Evolutionary conservation across 1,140 invertebrate genomes (phyloP).

Genomic region (Parapsyche elsis): DNA sequence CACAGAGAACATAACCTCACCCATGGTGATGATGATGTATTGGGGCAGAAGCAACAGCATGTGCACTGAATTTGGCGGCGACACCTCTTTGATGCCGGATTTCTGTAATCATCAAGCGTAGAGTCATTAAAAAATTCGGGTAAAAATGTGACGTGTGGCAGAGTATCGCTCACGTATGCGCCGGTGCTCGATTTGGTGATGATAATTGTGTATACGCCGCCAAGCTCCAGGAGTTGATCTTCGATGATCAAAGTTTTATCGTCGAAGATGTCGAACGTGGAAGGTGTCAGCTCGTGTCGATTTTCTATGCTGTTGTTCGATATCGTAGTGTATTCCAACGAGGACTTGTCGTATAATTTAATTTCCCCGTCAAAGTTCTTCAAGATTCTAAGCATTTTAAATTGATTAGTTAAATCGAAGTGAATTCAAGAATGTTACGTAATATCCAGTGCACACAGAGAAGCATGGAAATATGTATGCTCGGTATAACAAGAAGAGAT

Average conservation of each 20-base stretch:
- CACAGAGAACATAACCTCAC: slow-evolving; percentile 84
- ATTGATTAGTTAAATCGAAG: no score
- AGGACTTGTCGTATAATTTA: not conserved
- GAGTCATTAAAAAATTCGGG: no score
- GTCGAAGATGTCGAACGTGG: slow-evolving; percentile 34
- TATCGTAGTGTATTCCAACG: slow-evolving; percentile 6
- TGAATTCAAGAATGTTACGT: no score
- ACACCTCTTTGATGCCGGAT: slow-evolving; percentile 62
- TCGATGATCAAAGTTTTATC: slow-evolving; percentile 16
- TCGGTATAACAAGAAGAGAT: no score
- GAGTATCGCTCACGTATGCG: slow-evolving; percentile 13
- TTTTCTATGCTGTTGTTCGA: not conserved
- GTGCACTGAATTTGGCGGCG: slow-evolving; percentile 75
- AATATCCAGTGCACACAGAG: no score
- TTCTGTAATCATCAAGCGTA: no score
- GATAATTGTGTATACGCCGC: slow-evolving; percentile 46
- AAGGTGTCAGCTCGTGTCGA: slow-evolving; percentile 43
- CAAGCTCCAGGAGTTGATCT: slow-evolving; percentile 37
- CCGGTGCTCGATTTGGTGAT: not conserved
- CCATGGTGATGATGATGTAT: slow-evolving; percentile 84
- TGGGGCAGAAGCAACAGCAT: slow-evolving; percentile 85
- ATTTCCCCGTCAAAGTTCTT: not conserved
- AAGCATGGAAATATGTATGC: no score
- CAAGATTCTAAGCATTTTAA: not conserved
- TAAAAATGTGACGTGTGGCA: no score